Conservation (phyloP, 1,140 invertebrate species). For the Danaus melanippus region DNA sequence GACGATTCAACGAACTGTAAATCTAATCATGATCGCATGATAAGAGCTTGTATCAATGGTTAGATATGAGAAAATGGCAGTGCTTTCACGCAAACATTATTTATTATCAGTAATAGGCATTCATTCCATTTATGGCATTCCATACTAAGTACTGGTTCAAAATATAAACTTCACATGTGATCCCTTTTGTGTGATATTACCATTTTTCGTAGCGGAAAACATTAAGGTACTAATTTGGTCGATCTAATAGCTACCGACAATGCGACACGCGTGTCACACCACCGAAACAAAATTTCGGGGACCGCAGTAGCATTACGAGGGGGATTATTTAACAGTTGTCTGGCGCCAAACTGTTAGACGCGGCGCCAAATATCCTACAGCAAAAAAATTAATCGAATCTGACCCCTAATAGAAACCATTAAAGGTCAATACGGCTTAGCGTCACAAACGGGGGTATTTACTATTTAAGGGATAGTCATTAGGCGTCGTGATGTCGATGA, state of each 20-base stretch:
- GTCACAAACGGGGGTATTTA: conserved; percentile 1
- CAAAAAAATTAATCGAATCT: no score
- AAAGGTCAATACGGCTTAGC: no score
- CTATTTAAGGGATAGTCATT: conserved; percentile 11
- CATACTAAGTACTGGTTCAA: no score
- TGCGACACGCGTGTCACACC: conserved; percentile 11
- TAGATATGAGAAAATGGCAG: conserved; percentile 13
- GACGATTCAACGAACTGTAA: conserved; percentile 6
- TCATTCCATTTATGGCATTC: no score
- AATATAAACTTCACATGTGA: no score
- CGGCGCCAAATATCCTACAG: conserved; percentile 25
- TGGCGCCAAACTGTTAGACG: conserved; percentile 54
- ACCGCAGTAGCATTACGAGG: conserved; percentile 22
- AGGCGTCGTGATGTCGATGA: conserved; percentile 23
- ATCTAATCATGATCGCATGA: conserved; percentile 17
- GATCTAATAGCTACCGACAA: conserved; percentile 1
- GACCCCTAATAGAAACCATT: no score
- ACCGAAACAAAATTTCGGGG: conserved; percentile 14
- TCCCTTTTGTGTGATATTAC: no score
- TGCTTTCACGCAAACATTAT: conserved; percentile 10
- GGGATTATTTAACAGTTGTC: conserved; percentile 43
- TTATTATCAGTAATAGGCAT: no score
- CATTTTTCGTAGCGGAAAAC: no score
- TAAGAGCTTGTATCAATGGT: conserved; percentile 7
- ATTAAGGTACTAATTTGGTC: no score